These are phyloP conservation scores for Sebastes iracundus DNA, from an alignment of 2,797 vertebrate species.

Conservation along the genomic window DNA sequence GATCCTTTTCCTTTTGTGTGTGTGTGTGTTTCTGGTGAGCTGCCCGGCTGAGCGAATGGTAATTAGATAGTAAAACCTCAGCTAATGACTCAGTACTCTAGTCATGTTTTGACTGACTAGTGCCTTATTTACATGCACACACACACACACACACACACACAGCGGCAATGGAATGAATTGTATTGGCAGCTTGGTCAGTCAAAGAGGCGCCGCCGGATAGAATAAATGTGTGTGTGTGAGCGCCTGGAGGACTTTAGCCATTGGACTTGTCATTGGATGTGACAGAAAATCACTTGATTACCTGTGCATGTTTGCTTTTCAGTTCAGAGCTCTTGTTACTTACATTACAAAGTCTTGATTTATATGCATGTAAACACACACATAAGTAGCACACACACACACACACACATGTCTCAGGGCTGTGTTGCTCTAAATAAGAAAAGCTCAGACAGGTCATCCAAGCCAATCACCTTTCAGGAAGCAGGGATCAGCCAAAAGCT, in stretches of 20 bases:
- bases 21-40: constrained; percentile 38
- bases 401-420: not conserved
- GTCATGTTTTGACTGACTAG: constrained; percentile 77
- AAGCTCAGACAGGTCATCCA: constrained; percentile 38
- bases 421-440: constrained; percentile 24
- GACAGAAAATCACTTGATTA: constrained; percentile 29
- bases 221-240: constrained; percentile 11
- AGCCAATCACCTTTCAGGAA: constrained; percentile 63
- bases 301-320: constrained; percentile 26
- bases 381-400: not conserved
- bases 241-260: not conserved
- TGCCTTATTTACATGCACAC: constrained; percentile 68
- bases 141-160: constrained; percentile 15
- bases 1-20: not conserved
- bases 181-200: constrained; percentile 73
- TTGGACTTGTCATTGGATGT: constrained; percentile 37
- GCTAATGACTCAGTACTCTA: constrained; percentile 66
- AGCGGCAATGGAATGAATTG: constrained; percentile 59
- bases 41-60: constrained; percentile 50
- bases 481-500: constrained; percentile 58
- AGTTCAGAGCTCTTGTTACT: constrained; percentile 18
- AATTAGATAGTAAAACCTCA: constrained; percentile 70
- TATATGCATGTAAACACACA: constrained; percentile 9
- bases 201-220: constrained; percentile 70
- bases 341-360: not conserved